phyloP scores from a whole-genome alignment of 2,113 vertebrate species.

The Microcebus murinus region DNA sequence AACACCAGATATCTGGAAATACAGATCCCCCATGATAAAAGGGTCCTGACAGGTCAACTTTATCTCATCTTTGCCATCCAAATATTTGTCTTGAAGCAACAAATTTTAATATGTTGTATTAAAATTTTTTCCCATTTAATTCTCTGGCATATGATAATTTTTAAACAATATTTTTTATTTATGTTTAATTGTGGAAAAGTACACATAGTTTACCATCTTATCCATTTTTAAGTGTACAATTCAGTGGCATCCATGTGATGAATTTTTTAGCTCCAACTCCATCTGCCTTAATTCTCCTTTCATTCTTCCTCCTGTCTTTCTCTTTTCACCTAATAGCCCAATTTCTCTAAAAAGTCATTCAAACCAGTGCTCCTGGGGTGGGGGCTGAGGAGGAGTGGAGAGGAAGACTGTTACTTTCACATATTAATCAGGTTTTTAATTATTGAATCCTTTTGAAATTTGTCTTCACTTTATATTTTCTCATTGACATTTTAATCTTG shows the following conservation, averaged over 20 bases:
- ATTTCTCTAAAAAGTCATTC: background rate
- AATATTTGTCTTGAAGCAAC: background rate
- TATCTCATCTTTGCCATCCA: background rate
- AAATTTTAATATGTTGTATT: background rate
- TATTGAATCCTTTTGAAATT: background rate
- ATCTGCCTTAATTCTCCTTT: background rate
- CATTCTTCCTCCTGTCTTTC: background rate
- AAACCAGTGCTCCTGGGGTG: background rate
- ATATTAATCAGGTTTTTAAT: background rate
- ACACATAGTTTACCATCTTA: background rate
- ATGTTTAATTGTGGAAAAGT: background rate
- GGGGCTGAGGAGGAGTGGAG: fast-evolving
- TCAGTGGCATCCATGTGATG: background rate
- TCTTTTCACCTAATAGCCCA: background rate
- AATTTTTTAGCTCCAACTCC: background rate
- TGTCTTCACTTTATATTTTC: constrained; percentile 21
- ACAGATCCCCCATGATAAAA: background rate
- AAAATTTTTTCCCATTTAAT: background rate
- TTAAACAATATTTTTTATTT: background rate
- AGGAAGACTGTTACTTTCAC: background rate
- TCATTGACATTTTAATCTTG: background rate
- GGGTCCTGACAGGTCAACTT: background rate
- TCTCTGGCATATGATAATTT: background rate
- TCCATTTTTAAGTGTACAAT: background rate
- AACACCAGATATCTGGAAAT: background rate